Base-by-base conservation (phyloP, 23 tunicate genomes). In the Trididemnum clinides region DNA sequence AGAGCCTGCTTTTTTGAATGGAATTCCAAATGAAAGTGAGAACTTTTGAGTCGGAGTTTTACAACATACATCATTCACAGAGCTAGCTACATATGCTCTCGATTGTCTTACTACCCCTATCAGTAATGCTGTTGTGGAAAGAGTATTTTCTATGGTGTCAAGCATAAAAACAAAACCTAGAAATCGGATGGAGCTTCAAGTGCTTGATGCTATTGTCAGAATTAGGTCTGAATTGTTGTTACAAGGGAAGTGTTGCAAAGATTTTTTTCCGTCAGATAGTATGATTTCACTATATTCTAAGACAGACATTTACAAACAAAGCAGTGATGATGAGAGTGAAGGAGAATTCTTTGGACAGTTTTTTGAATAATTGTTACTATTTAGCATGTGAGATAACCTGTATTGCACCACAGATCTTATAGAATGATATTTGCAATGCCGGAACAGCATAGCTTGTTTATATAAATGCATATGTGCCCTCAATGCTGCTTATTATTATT, bases 81-180 rank as follows among this genome's bases (percentile, higher is more conserved):
- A 78, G 10, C 36, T 78, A 4, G 83, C 83, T 78, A 26, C 10
- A 51, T 78, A 51, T 51, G 83, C 83, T 50, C 65, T 51, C 2
- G 51, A 65, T 22, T 78, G 83, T 32, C 83, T 78, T 29, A 39
- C 12, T 18, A 50, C 37, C 2, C 83, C 83, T 3, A 39, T 78
- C 64, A 78, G 83, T 54, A 78, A 78, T 51, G 66, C 83, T 28
- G 83, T 78, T 18, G 83, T 78, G 7, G 65, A 78, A 37, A 51
- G 66, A 26, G 23, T 78, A 1, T 78, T 78, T 32, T 78, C 83
- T 26, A 4, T 78, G 51, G 21, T 51, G 1, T 25, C 83, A 10
- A 38, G 39, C 18, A 39, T 51, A 51, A 51, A 78, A 51, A 78
- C 65, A 29, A 78, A 74, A 78, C 39, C 83, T 25, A 26, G 66